Evolutionary conservation across 2,113 vertebrate genomes (phyloP), one percentile per base, ranked within the genome.

Genomic region (Macrotis lagotis): DNA sequence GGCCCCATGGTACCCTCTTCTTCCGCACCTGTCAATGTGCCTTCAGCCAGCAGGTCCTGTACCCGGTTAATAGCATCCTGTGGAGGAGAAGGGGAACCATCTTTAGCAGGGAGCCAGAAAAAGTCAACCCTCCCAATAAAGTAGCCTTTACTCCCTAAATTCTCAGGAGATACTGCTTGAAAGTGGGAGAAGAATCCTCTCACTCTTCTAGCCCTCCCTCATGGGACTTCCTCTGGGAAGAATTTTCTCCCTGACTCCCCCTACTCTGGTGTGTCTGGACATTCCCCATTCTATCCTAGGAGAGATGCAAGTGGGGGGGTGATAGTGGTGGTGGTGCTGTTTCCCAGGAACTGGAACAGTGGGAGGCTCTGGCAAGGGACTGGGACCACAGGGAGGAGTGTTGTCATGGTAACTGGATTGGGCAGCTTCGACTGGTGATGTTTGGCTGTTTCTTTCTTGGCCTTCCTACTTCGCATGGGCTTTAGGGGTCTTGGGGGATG

Each of bases 21-120:
- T 88, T 31, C 55, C 98, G 98, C 26, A 99, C 99, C 99, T 99
- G 99, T 99, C 92, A 99, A 98, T 48, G 99, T 98, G 48, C 99
- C 99, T 12, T 99, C 99, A 24, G 99, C 98, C 90, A 99, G 97
- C 97, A 99, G 98, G 96, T 99, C 99, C 98, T 99, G 99, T 95
- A 99, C 98, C 93, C 99, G 99, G 97, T 96, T 98, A 91, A 99
- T 99, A 19, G 99, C 99, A n/a, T 99, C 99, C 99, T 99, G 94
- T 83, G 95, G 51, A 31, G 90, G 66, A 95, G 91, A 89, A 48
- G 53, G 49, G 12, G 16, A 95, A 91, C 16, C 90, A 53, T 48
- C 95, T 59, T 96, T 92, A 96, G 94, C 52, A 49, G 24, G 94
- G 52, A 89, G 55, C 47, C 0, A 26, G 91, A 44, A 0, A 4